phyloP scores from a whole-genome alignment of 64 coral and sea anemone genomes.

The Hydrozoanthus tunicans region DNA sequence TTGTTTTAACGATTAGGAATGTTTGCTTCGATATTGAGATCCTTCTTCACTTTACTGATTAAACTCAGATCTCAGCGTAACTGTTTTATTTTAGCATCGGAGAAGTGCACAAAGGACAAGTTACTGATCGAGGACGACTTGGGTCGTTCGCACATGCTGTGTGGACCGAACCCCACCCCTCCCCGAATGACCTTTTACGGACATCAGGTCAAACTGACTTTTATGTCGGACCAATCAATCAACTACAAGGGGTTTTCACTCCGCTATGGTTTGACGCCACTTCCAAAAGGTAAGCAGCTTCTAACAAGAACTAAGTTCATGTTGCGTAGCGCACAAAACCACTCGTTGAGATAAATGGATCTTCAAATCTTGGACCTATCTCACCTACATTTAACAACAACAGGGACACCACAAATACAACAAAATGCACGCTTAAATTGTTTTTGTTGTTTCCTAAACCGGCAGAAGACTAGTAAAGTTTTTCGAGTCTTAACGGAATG shows the following conservation, averaged over 20 bases:
- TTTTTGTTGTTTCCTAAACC: too few species aligned
- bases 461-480: too few species aligned
- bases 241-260: conserved; percentile 42
- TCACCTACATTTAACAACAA: too few species aligned
- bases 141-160: conserved; percentile 1
- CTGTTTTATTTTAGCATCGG: not conserved
- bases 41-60: too few species aligned
- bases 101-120: conserved; percentile 29
- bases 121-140: conserved; percentile 25
- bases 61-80: too few species aligned
- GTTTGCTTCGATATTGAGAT: too few species aligned
- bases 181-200: conserved; percentile 50
- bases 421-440: too few species aligned
- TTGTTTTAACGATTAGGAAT: too few species aligned
- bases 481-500: too few species aligned
- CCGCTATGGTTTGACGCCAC: conserved; percentile 36
- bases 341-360: too few species aligned
- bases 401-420: too few species aligned
- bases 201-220: conserved; percentile 37
- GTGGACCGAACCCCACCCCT: not conserved
- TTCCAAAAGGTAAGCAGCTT: conserved; percentile 41
- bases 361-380: too few species aligned
- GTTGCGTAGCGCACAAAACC: not conserved
- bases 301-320: not conserved
- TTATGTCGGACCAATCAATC: not conserved